Conservation (phyloP, 2,888 invertebrate species). For the Spialia ferax region DNA sequence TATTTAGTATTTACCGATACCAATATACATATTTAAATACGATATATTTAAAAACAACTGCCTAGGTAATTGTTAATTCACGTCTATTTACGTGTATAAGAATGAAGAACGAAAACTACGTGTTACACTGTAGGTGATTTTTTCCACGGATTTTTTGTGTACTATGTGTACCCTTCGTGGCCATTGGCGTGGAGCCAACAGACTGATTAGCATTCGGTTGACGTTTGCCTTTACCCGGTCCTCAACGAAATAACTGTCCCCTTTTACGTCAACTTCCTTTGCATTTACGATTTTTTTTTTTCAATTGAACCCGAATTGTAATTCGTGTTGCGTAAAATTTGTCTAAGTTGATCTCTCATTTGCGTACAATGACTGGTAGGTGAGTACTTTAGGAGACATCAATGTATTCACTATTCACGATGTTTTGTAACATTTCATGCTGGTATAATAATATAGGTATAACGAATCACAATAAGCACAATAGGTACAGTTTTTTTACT, state of each 20-base stretch:
- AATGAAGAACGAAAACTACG: too few relatives aligned
- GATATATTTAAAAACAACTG: too few relatives aligned
- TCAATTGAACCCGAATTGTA: constrained; percentile 13
- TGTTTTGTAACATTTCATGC: constrained; percentile 9
- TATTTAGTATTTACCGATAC: too few relatives aligned
- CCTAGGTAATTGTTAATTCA: too few relatives aligned
- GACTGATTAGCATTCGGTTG: constrained; percentile 17
- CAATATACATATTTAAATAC: too few relatives aligned
- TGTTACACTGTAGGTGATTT: too few relatives aligned
- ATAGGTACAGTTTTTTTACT: neutral
- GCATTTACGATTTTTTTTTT: constrained; percentile 13
- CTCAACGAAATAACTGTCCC: constrained; percentile 30
- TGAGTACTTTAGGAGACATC: neutral
- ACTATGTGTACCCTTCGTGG: neutral
- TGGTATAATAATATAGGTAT: too few relatives aligned
- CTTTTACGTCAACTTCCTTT: constrained; percentile 34
- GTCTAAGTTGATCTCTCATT: constrained; percentile 31
- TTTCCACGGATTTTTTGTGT: neutral
- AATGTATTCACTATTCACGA: constrained; percentile 1
- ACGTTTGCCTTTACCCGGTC: constrained; percentile 23
- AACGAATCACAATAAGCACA: neutral
- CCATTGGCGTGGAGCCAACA: constrained; percentile 10
- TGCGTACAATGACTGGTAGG: constrained; percentile 27
- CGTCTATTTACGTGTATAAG: too few relatives aligned
- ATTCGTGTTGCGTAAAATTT: constrained; percentile 30